Evolutionary conservation across 2,888 invertebrate species (phyloP).

Genomic region (Julus scanicus): DNA sequence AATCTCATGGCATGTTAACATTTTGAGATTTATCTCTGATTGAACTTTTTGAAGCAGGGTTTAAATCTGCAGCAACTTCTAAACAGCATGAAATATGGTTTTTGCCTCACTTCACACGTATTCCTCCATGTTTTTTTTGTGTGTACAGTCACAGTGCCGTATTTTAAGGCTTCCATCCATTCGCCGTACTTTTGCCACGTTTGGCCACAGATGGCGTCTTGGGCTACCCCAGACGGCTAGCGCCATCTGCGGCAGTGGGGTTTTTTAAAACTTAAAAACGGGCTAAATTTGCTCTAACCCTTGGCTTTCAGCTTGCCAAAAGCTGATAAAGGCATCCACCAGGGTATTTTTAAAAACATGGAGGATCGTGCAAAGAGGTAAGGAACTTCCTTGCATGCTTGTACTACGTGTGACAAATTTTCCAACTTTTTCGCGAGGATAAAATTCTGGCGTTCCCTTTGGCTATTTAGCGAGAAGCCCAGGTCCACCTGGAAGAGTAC

Average conservation of each 20-base stretch:
- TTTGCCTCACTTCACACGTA: neutral
- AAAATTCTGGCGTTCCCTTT: neutral
- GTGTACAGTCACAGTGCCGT: neutral
- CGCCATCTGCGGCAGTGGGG: neutral
- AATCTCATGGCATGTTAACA: too few species aligned
- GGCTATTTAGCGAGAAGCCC: slow-evolving; percentile 51
- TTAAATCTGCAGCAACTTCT: too few species aligned
- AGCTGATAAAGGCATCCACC: neutral
- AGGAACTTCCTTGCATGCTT: neutral
- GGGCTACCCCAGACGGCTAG: neutral
- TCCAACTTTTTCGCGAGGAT: neutral
- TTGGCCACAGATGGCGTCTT: neutral
- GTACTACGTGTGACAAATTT: neutral
- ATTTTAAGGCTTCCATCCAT: neutral
- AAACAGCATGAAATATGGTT: too few species aligned
- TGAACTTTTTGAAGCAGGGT: too few species aligned
- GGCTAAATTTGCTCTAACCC: neutral
- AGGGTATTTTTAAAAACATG: neutral
- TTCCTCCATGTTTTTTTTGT: neutral
- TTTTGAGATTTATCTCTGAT: too few species aligned
- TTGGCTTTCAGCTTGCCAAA: slow-evolving; percentile 1
- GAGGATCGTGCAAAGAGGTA: slow-evolving; percentile 3
- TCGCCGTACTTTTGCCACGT: neutral
- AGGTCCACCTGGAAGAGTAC: slow-evolving; percentile 51
- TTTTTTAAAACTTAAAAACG: too few species aligned